A percentile compares a stretch with the other conserved stretches of the same genome.
Evolutionary conservation across 2,888 invertebrate genomes (phyloP).

Genomic region (Arrhopalites spinosus): DNA sequence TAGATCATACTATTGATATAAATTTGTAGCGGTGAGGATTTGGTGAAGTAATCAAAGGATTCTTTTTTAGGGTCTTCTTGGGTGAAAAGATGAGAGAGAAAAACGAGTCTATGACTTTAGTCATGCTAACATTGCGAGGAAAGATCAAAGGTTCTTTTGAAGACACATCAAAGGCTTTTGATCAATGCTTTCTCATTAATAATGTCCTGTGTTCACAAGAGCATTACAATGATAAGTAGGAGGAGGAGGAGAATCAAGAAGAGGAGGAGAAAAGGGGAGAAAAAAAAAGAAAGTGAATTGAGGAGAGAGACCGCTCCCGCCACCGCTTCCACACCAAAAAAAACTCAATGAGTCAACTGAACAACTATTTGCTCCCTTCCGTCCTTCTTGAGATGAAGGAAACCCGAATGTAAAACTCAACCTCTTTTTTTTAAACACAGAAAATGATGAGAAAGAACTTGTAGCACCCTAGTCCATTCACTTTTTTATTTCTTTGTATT

Average conservation of each 20-base stretch:
- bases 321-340: no score
- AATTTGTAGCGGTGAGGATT: constrained; percentile 31
- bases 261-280: neutral
- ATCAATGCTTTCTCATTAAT: constrained; percentile 57
- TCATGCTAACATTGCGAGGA: constrained; percentile 38
- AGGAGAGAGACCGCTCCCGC: neutral
- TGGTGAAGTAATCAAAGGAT: constrained; percentile 31
- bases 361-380: no score
- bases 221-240: constrained; percentile 56
- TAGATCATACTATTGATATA: neutral
- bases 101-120: constrained; percentile 19
- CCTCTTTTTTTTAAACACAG: no score
- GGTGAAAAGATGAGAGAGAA: constrained; percentile 34
- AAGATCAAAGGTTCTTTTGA: constrained; percentile 55
- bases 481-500: no score
- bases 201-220: constrained; percentile 56
- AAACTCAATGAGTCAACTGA: no score
- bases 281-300: neutral
- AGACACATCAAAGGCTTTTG: constrained; percentile 56
- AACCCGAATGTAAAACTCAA: no score
- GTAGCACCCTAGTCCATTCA: no score
- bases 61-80: constrained; percentile 20
- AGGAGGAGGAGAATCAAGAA: constrained; percentile 11
- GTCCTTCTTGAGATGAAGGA: no score
- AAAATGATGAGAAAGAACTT: no score